Base-by-base conservation (phyloP, 2,113 vertebrate species). In the Macroglossus sobrinus region DNA sequence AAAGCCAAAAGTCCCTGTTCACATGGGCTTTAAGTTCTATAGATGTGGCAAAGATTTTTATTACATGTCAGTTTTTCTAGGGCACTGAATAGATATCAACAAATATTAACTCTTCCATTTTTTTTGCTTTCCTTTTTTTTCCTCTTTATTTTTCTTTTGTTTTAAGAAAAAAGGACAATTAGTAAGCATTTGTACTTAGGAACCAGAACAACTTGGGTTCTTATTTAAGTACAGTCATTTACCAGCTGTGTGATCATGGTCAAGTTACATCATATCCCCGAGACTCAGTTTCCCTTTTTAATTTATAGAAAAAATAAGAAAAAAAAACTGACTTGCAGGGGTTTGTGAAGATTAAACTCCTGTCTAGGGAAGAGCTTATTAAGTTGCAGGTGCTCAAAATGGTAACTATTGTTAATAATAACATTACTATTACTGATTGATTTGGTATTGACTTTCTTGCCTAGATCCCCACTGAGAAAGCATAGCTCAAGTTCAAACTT, bases 331-430 rank as follows among this genome's bases (percentile, higher is more conserved):
- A 72, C 18, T 88, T 93, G 7, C 4, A 68, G 18, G 22, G n/a
- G 55, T 92, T 96, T 69, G 22, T 89, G 69, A 79, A 53, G 40
- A 84, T 89, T 94, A 72, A 95, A 91, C 12, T 85, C 53, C 61
- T 38, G 6, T 40, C 71, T 72, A 84, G 7, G 40, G 75, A 26
- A 94, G n/a, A 8, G 15, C 3, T 84, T 84, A 63, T 14, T 8
- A 30, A 86, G 89, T 47, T 78, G n/a, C 38, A 81, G 35, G 33
- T 75, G n/a, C 47, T 92, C 64, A 79, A n/a, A 85, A 68, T 72
- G 45, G 28, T 33, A 79, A 64, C 11, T 59, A 89, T 64, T 71
- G 84, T 55, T 72, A 87, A 38, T 81, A 68, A 19, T 66, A 30
- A 57, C 80, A 66, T 12, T 47, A 55, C 61, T 66, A 80, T 45